Percentiles rank a stretch among this genome's conserved stretches.
These are phyloP conservation scores for Asarcornis scutulata DNA, from an alignment of 2,113 vertebrate species.

Conservation along the genomic window DNA sequence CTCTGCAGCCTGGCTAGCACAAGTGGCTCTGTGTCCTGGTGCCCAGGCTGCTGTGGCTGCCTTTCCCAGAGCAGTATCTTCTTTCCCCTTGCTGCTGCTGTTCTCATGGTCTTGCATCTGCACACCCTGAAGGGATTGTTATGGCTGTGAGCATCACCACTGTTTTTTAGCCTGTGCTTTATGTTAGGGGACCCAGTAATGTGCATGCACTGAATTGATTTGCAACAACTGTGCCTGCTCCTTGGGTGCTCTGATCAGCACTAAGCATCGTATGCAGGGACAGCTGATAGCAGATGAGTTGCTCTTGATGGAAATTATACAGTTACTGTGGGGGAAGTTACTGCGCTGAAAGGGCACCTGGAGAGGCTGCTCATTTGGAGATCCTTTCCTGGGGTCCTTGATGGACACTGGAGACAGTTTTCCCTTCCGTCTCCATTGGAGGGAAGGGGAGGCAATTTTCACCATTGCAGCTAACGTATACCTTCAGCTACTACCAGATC, in stretches of 20 bases:
- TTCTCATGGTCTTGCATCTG: background rate
- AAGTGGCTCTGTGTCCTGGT: background rate
- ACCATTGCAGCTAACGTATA: background rate
- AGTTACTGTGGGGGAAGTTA: background rate
- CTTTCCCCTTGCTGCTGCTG: background rate
- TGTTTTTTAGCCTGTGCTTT: background rate
- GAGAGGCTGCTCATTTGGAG: background rate
- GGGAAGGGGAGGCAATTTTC: background rate
- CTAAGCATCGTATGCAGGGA: background rate
- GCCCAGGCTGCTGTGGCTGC: background rate
- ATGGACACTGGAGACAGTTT: background rate
- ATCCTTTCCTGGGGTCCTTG: background rate
- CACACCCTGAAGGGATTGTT: background rate
- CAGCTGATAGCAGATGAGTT: background rate
- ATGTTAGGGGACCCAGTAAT: accelerated
- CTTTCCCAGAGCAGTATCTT: background rate
- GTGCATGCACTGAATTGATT: background rate
- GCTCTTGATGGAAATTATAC: background rate
- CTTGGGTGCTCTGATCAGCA: accelerated
- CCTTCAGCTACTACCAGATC: background rate
- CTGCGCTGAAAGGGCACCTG: background rate
- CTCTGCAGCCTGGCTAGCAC: background rate
- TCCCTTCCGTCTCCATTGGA: background rate
- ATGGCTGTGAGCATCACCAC: background rate
- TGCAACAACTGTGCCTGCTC: background rate